Evolutionary conservation across 2,113 vertebrate species (phyloP), one percentile per base, ranked within the genome.

Genomic region (Cyprinodon tularosa): DNA sequence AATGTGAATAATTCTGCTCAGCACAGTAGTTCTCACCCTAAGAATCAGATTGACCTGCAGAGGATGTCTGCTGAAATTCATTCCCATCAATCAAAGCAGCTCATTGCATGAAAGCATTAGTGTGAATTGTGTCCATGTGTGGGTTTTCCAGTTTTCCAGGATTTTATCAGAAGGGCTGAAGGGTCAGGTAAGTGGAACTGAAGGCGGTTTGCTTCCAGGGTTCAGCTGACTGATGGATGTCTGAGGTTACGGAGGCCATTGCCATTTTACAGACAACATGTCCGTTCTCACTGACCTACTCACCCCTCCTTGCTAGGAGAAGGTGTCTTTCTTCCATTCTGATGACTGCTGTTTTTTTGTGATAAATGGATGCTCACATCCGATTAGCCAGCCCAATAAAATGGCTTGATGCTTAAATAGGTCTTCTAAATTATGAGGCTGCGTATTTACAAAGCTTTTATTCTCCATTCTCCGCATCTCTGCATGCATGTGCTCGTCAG

Each of bases 281-380:
- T 92, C 90, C 92, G 82, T 80, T 87, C 85, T 84, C 87, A 88
- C 72, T 83, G 89, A 88, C 86, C 90, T 59, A 37, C 63, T 38
- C 64, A 66, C 74, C 77, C 84, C 40, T 64, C 36, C 50, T 8
- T 17, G 67, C 59, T 74, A 66, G 80, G 90, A 90, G 91, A 80
- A 91, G 86, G 59, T 64, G 68, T 40, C 68, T 44, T 83, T 72
- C 68, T 57, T 45, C 61, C 66, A 79, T 88, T 84, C 50, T 77
- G 82, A 75, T 88, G 87, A 91, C 76, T 64, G 59, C 74, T 66
- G 29, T 20, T 44, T 29, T 83, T 88, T 84, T 74, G 62, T 78
- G 69, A 3, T 39, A 82, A 72, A 65, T 47, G 45, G 11, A 50
- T 57, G 17, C 50, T 20, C 50, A 57, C 1, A 20, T 57, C 50